Conservation (phyloP, 2,113 vertebrate genomes). For the Piprites chloris region DNA sequence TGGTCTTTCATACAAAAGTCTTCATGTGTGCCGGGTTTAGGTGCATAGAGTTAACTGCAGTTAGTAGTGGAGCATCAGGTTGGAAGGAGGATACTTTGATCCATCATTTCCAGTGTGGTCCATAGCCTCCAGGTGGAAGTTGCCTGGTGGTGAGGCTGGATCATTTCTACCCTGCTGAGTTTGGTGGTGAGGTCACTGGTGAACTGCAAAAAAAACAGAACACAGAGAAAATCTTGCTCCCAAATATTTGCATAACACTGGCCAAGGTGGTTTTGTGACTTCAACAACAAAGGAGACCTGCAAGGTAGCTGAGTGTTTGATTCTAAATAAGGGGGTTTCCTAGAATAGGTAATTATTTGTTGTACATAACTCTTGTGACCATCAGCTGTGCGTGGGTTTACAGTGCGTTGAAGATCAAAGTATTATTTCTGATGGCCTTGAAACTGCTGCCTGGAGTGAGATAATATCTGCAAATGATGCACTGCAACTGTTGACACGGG, state of each 20-base stretch:
- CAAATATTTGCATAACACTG: background rate
- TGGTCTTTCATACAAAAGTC: background rate
- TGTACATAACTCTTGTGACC: background rate
- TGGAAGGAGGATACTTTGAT: background rate
- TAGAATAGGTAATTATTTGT: background rate
- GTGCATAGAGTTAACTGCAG: background rate
- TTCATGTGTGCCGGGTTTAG: rapidly evolving
- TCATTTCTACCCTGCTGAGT: background rate
- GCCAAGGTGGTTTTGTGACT: background rate
- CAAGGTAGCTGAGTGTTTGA: background rate
- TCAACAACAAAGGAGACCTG: background rate
- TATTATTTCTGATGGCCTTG: background rate
- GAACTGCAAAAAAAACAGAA: background rate
- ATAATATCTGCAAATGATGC: slow-evolving; percentile 18
- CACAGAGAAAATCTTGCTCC: background rate
- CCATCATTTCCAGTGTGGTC: background rate
- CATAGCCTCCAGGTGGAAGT: background rate
- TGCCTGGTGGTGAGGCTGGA: background rate
- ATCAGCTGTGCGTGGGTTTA: background rate
- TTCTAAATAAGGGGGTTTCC: background rate
- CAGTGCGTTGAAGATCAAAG: background rate
- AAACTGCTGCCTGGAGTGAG: slow-evolving; percentile 10
- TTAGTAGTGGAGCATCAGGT: background rate
- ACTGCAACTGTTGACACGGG: background rate
- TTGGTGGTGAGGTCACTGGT: background rate